Percentiles rank a stretch among this genome's conserved stretches.
Evolutionary conservation across 1,140 invertebrate genomes (phyloP).

Genomic region (Saccostrea cuccullata): DNA sequence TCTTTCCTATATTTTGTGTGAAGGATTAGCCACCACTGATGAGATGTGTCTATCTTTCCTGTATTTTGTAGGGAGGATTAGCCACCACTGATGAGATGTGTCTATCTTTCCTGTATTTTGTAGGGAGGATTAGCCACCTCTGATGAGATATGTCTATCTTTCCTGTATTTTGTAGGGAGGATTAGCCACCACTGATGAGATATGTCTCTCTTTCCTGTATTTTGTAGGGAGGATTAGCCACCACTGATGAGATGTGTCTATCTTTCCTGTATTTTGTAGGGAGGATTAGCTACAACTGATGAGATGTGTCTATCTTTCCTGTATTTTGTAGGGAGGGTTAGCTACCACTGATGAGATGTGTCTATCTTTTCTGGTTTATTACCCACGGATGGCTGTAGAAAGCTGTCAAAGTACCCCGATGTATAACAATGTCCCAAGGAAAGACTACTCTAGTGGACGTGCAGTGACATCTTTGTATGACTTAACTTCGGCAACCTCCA

Average conservation of each 20-base stretch:
- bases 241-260: conserved; percentile 38
- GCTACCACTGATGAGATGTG: conserved; percentile 42
- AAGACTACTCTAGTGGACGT: not conserved
- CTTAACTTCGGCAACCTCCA: not conserved
- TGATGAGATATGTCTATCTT: not conserved
- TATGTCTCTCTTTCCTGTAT: conserved; percentile 29
- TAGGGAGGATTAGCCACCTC: too few species aligned
- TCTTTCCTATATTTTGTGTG: too few species aligned
- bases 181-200: conserved; percentile 35
- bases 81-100: not conserved
- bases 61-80: too few species aligned
- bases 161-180: too few species aligned
- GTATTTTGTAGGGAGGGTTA: conserved; percentile 26
- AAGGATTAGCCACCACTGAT: too few species aligned
- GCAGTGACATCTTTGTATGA: not conserved
- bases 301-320: conserved; percentile 45
- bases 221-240: conserved; percentile 34
- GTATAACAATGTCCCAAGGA: not conserved
- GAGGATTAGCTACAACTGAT: conserved; percentile 35
- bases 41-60: not conserved
- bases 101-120: not conserved
- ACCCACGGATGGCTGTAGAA: conserved; percentile 36
- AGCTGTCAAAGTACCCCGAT: conserved; percentile 4
- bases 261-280: not conserved
- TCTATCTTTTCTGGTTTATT: conserved; percentile 41